A percentile compares a stretch with the other conserved stretches of the same genome.
phyloP scores from a whole-genome alignment of 1,140 invertebrate species.

The Hylyphantes graminicola region DNA sequence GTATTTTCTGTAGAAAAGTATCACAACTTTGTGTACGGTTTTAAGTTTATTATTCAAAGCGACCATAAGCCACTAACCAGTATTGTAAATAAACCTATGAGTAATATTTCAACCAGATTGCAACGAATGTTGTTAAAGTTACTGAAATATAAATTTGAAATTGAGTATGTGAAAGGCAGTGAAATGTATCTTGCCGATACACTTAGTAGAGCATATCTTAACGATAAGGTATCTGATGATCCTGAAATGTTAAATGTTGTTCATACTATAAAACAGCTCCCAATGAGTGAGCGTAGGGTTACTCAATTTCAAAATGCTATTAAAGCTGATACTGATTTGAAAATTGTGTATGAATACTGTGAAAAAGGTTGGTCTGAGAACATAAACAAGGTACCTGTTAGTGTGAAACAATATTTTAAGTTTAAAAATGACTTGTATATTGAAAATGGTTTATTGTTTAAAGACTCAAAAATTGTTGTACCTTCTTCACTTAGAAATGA shows the following conservation, averaged over 20 bases:
- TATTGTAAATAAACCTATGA: constrained; percentile 50
- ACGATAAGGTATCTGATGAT: constrained; percentile 17
- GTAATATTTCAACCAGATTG: constrained; percentile 43
- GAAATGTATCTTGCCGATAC: constrained; percentile 53
- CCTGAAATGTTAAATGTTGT: background rate
- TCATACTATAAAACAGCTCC: constrained; percentile 3
- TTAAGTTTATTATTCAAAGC: constrained; percentile 64
- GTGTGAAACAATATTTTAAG: background rate
- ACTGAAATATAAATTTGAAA: constrained; percentile 37
- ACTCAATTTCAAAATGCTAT: constrained; percentile 18
- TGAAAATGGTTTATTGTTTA: constrained; percentile 64
- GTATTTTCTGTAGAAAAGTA: constrained; percentile 69
- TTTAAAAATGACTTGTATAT: constrained; percentile 62
- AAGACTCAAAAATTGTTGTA: constrained; percentile 64
- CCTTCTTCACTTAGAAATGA: constrained; percentile 62
- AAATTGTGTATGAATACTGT: background rate
- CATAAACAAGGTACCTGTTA: background rate
- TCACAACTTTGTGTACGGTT: constrained; percentile 67
- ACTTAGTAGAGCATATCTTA: constrained; percentile 43
- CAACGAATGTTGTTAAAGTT: constrained; percentile 52
- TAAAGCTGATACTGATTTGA: background rate
- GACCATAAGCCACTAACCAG: constrained; percentile 64
- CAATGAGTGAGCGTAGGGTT: constrained; percentile 6
- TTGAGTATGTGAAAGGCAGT: constrained; percentile 40
- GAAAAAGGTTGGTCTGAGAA: constrained; percentile 61